Evolutionary conservation across 2,888 invertebrate species (phyloP).

Genomic region (Eubasilissa splendida): DNA sequence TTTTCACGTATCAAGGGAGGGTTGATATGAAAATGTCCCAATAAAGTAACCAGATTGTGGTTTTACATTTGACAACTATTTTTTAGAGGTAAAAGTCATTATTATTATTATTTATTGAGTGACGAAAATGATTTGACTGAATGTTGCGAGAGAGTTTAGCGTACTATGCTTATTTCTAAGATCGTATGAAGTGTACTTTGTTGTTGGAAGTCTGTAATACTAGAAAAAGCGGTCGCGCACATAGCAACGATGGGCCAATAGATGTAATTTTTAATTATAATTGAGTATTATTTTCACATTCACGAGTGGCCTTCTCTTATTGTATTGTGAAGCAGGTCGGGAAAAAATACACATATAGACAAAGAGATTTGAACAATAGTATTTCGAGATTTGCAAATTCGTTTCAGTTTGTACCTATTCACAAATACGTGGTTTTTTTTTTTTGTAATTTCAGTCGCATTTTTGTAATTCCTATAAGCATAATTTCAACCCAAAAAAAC

Average conservation of each 20-base stretch:
- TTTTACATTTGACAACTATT: constrained; percentile 34
- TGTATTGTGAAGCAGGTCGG: background rate
- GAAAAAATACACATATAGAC: no score
- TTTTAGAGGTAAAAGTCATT: constrained; percentile 41
- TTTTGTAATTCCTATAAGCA: no score
- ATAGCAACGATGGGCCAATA: constrained; percentile 58
- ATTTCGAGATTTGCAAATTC: no score
- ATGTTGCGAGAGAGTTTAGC: constrained; percentile 17
- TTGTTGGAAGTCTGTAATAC: constrained; percentile 48
- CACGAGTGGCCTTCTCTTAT: constrained; percentile 53
- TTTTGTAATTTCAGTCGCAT: no score
- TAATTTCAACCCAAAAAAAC: background rate
- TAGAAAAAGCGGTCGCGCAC: constrained; percentile 57
- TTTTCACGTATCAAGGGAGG: constrained; percentile 18
- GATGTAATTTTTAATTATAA: constrained; percentile 53
- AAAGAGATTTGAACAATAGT: no score
- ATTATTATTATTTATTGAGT: constrained; percentile 47
- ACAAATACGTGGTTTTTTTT: no score
- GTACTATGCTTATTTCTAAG: constrained; percentile 31
- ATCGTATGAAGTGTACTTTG: constrained; percentile 48
- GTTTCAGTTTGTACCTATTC: no score
- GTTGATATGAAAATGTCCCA: constrained; percentile 17
- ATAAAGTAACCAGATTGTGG: constrained; percentile 4
- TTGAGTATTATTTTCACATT: constrained; percentile 58
- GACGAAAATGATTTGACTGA: constrained; percentile 21